Evolutionary conservation across 92 coral and sea anemone genomes (phyloP), one percentile per base, ranked within the genome.

Genomic region (Chrysogorgia sp.): DNA sequence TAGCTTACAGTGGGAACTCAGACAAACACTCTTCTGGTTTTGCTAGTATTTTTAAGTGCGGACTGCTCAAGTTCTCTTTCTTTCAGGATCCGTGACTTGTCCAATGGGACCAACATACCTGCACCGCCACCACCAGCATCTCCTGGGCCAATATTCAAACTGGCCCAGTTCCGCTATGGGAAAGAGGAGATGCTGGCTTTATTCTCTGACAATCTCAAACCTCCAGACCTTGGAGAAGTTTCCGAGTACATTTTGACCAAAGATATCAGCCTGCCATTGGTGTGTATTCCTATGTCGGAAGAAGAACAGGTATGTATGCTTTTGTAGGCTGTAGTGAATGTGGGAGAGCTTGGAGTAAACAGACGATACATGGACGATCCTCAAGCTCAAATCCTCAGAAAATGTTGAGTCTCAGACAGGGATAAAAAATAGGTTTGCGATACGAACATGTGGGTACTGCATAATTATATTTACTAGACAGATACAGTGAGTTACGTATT

Each of bases 121-220:
- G 92, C 93, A 20, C 99, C 99, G 57, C 99, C 99, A 3, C 79
- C 79, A 2, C 45, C 75, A 40, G 96, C 97, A 14, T 90, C 96
- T 34, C 97, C 99, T 82, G 97, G 97, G 40, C 97, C 97, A 1
- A 89, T 86, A 74, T 96, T 84, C 86, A 96, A 96, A 67, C 85
- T 96, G 77, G 99, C 99, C 8, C 96, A 96, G 62, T 88, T 80
- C 77, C 87, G 99, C 22, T 96, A 96, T 43, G 99, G 99, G 21
- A 96, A 96, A 74, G 99, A 96, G 77, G 99, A 96, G 83, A 96
- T 96, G 99, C 71, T 96, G 30, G 99, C 99, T 56, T 68, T 96
- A 85, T 96, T 92, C 74, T 50, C 87, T 59, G 92, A 89, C 71
- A 86, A 91, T 13, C 61, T 88, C 10, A 81, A 76, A 62, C 82